A percentile compares a stretch with the other conserved stretches of the same genome.
Evolutionary conservation across 2,888 invertebrate species (phyloP).

Genomic region (Rhabditophanes sp.): DNA sequence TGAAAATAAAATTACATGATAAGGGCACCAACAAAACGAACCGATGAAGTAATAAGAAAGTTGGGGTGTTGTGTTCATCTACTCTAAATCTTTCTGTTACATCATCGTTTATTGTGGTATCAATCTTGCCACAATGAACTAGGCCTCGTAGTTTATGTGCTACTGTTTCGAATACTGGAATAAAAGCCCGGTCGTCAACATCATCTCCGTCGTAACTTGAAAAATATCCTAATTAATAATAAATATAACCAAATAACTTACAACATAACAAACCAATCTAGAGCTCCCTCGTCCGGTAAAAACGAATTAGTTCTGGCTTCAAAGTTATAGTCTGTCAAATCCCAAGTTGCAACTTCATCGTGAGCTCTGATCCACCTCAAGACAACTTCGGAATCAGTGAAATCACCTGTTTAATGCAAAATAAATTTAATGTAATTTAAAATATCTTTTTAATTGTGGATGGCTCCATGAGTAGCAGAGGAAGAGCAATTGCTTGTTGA

Average conservation of each 20-base stretch:
- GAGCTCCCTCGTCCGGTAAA: constrained; percentile 37
- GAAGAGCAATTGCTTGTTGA: too few relatives aligned
- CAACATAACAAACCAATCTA: constrained; percentile 45
- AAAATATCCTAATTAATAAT: background rate
- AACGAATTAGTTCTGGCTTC: constrained; percentile 32
- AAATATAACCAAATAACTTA: constrained; percentile 15
- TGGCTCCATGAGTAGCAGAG: too few relatives aligned
- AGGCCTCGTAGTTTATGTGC: constrained; percentile 43
- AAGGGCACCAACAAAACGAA: background rate
- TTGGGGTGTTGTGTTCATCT: constrained; percentile 42
- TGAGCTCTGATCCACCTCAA: constrained; percentile 42
- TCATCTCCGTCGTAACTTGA: constrained; percentile 41
- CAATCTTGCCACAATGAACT: constrained; percentile 43
- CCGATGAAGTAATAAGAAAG: constrained; percentile 32
- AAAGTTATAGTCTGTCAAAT: constrained; percentile 42
- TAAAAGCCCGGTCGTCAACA: constrained; percentile 35
- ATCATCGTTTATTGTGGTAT: constrained; percentile 39
- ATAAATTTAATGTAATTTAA: too few relatives aligned
- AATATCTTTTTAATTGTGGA: too few relatives aligned
- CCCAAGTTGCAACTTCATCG: constrained; percentile 36
- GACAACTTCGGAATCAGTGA: constrained; percentile 37
- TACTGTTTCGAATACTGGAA: constrained; percentile 43
- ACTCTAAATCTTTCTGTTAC: constrained; percentile 42
- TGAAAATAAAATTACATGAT: background rate
- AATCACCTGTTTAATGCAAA: too few relatives aligned